Conservation (phyloP, 2,888 invertebrate species). For the Hypsopygia costalis region DNA sequence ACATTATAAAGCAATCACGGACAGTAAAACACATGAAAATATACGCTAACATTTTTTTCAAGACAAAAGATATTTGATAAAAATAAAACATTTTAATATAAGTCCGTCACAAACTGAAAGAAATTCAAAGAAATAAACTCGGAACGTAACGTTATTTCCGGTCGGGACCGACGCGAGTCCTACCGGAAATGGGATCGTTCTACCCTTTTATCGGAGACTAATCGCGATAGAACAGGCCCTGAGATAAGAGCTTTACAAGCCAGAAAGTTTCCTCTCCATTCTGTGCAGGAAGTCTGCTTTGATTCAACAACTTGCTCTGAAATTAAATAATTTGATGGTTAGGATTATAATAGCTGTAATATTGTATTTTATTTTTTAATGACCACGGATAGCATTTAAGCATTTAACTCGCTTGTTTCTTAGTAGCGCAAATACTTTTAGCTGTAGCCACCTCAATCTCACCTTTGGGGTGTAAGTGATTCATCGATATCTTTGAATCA, state of each 20-base stretch:
- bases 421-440: too few species aligned
- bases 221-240: conserved; percentile 27
- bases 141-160: conserved; percentile 41
- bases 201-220: conserved; percentile 37
- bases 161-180: conserved; percentile 29
- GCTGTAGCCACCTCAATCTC: too few species aligned
- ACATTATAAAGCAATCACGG: too few species aligned
- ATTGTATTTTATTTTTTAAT: too few species aligned
- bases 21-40: too few species aligned
- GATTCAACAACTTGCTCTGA: neutral
- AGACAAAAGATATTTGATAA: neutral
- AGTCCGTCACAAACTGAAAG: neutral
- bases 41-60: neutral
- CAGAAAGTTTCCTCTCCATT: conserved; percentile 5
- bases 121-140: conserved; percentile 32
- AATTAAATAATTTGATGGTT: neutral
- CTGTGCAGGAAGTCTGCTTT: neutral
- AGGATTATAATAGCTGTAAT: too few species aligned
- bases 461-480: too few species aligned
- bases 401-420: too few species aligned
- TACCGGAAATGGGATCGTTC: conserved; percentile 37
- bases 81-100: neutral
- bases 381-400: too few species aligned
- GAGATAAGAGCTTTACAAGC: neutral
- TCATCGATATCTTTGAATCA: too few species aligned